Evolutionary conservation across 2,797 vertebrate species (phyloP).

Genomic region (Urosaurus nigricauda): DNA sequence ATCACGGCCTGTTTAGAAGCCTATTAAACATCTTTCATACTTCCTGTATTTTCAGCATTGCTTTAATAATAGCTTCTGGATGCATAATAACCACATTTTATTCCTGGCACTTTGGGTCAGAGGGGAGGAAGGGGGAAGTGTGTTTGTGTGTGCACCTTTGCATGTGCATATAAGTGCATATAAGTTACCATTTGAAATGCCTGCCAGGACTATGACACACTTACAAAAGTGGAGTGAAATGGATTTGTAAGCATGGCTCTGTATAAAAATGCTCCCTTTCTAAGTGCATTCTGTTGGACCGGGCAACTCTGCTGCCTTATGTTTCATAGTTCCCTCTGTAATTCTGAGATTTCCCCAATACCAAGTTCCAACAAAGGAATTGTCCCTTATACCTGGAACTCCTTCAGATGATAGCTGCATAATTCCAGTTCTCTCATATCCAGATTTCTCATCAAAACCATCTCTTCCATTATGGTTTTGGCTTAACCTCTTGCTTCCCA

Average conservation of each 20-base stretch:
- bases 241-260: neutral
- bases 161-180: neutral
- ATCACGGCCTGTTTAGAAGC: constrained; percentile 50
- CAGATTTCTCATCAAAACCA: neutral
- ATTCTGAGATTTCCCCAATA: neutral
- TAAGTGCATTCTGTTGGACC: neutral
- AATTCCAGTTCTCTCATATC: neutral
- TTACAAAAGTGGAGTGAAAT: constrained; percentile 2
- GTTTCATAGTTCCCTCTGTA: neutral
- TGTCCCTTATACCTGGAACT: neutral
- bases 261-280: neutral
- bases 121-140: neutral
- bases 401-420: neutral
- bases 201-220: constrained; percentile 8
- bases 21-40: constrained; percentile 43
- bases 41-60: constrained; percentile 30
- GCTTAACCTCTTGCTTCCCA: neutral
- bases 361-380: neutral
- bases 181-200: constrained; percentile 13
- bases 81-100: constrained; percentile 41
- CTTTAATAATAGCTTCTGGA: constrained; percentile 35
- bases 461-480: neutral
- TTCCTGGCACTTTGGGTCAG: constrained; percentile 35
- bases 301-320: too few relatives aligned
- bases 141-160: neutral